A percentile compares a stretch with the other conserved stretches of the same genome.
These are phyloP conservation scores for Pyralis farinalis DNA, from an alignment of 2,888 invertebrate species.

Conservation along the genomic window DNA sequence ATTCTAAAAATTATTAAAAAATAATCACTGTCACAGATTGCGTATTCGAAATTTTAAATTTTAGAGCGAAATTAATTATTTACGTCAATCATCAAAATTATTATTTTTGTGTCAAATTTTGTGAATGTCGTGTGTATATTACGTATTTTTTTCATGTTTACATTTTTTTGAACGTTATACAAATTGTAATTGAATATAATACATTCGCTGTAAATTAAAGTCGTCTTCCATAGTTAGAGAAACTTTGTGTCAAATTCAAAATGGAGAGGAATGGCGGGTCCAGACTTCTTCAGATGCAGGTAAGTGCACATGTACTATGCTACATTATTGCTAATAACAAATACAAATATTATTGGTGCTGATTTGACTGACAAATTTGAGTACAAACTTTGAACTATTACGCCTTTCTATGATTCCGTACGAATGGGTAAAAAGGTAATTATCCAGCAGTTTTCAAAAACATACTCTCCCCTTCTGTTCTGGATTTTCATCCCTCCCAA, in stretches of 20 bases:
- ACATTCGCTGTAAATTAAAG: conserved; percentile 23
- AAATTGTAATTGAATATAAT: conserved; percentile 12
- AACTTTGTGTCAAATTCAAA: conserved; percentile 26
- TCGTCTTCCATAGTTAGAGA: conserved; percentile 34
- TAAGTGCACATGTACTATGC: no score
- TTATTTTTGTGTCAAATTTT: conserved; percentile 57
- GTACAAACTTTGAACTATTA: no score
- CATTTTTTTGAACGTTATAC: conserved; percentile 18
- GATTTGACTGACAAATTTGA: no score
- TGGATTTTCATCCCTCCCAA: no score
- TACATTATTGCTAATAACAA: no score
- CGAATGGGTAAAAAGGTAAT: no score
- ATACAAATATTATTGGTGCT: no score
- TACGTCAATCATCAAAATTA: conserved; percentile 22
- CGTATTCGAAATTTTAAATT: conserved; percentile 26
- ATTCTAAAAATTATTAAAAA: conserved; percentile 17
- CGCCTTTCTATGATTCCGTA: no score
- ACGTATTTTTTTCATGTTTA: conserved; percentile 32
- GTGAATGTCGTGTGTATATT: conserved; percentile 48
- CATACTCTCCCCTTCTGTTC: no score
- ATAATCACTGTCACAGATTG: conserved; percentile 18
- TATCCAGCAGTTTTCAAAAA: no score
- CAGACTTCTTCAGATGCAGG: conserved; percentile 71
- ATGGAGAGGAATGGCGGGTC: conserved; percentile 70
- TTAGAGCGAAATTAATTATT: conserved; percentile 26